Percentiles rank a stretch among this genome's conserved stretches.
Evolutionary conservation across 92 coral and sea anemone genomes (phyloP).

Genomic region (Parazoanthus swiftii): DNA sequence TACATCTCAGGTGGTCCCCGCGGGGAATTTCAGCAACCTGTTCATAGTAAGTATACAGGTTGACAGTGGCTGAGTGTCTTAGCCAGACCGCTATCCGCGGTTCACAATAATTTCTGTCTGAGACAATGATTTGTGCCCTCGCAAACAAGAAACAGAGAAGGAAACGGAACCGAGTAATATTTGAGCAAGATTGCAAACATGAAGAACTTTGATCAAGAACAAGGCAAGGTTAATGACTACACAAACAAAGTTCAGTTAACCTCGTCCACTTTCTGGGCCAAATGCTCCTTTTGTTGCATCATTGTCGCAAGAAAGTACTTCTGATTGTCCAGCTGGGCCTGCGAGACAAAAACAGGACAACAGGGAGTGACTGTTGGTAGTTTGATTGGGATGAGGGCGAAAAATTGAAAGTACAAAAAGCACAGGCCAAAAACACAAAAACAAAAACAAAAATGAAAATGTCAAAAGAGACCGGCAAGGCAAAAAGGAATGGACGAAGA

Average conservation of each 20-base stretch:
- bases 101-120: too few relatives aligned
- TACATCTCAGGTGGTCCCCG: too few relatives aligned
- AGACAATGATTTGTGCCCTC: too few relatives aligned
- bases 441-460: background rate
- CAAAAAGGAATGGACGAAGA: background rate
- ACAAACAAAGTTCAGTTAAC: background rate
- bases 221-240: background rate
- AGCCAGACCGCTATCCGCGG: too few relatives aligned
- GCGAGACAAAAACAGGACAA: background rate
- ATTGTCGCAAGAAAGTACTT: slow-evolving; percentile 29
- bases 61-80: too few relatives aligned
- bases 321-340: slow-evolving; percentile 33
- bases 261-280: slow-evolving; percentile 37
- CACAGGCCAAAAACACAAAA: background rate
- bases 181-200: too few relatives aligned
- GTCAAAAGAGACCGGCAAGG: background rate
- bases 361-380: background rate
- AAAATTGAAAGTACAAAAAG: background rate
- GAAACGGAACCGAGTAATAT: too few relatives aligned
- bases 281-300: slow-evolving; percentile 36
- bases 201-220: too few relatives aligned
- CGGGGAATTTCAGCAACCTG: too few relatives aligned
- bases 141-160: too few relatives aligned
- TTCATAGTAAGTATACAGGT: too few relatives aligned
- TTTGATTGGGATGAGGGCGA: too few relatives aligned